A percentile compares a stretch with the other conserved stretches of the same genome.
These are phyloP conservation scores for Protonemura montana DNA, from an alignment of 2,888 invertebrate species.

Conservation along the genomic window DNA sequence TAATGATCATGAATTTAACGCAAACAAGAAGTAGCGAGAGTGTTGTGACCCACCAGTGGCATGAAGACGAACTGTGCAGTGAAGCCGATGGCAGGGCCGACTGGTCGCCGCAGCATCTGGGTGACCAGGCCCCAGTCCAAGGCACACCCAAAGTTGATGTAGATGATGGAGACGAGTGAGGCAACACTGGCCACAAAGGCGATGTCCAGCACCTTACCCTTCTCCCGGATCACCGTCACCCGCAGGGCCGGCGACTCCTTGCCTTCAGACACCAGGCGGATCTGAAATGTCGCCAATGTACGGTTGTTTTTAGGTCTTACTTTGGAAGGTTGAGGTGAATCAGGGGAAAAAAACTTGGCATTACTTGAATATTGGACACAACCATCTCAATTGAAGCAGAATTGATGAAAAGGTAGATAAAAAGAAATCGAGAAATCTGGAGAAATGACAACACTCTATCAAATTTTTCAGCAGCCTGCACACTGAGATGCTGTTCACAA, in stretches of 20 bases:
- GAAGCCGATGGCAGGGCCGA: slow-evolving; percentile 82
- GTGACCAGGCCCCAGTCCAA: slow-evolving; percentile 77
- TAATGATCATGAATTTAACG: no score
- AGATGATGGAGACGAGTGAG: slow-evolving; percentile 78
- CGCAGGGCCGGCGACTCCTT: neutral
- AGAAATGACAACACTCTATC: no score
- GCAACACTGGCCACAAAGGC: slow-evolving; percentile 80
- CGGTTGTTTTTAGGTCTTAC: no score
- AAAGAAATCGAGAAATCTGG: no score
- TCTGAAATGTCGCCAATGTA: neutral
- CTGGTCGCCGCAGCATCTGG: slow-evolving; percentile 71
- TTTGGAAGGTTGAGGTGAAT: no score
- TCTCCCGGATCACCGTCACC: slow-evolving; percentile 66
- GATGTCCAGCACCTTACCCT: slow-evolving; percentile 72
- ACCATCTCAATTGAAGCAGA: no score
- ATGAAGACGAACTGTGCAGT: slow-evolving; percentile 81
- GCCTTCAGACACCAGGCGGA: neutral
- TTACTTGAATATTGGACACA: no score
- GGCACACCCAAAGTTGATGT: slow-evolving; percentile 91
- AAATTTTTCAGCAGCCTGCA: no score
- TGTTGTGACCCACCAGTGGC: slow-evolving; percentile 79
- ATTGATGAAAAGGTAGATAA: no score
- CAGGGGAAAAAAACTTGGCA: no score
- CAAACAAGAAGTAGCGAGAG: neutral
- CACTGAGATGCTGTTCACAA: no score